phyloP scores from a whole-genome alignment of 2,888 invertebrate species.

The Tetanocera ferruginea region DNA sequence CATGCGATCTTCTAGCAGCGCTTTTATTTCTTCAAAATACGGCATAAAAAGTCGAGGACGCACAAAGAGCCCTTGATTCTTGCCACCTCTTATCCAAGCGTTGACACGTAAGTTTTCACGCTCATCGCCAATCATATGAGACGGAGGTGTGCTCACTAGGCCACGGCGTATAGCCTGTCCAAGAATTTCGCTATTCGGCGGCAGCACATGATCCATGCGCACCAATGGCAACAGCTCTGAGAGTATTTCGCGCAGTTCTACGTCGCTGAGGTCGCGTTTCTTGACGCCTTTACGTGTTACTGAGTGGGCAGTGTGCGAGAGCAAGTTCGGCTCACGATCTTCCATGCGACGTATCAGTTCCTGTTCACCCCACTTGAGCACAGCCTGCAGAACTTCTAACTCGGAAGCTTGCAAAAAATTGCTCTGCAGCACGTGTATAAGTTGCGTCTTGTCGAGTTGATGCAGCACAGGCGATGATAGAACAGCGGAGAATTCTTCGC shows the following conservation, averaged over 20 bases:
- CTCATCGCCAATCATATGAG: conserved; percentile 86
- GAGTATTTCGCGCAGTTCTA: conserved; percentile 86
- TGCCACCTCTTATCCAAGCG: conserved; percentile 85
- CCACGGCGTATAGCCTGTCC: conserved; percentile 79
- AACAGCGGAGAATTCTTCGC: conserved; percentile 90
- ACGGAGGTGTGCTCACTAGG: conserved; percentile 84
- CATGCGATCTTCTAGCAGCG: conserved; percentile 86
- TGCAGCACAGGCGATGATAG: conserved; percentile 81
- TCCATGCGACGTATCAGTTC: conserved; percentile 86
- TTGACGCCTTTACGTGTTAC: conserved; percentile 86
- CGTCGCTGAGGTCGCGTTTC: conserved; percentile 86
- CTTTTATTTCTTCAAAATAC: conserved; percentile 94
- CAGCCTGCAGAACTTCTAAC: conserved; percentile 87
- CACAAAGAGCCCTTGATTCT: conserved; percentile 80
- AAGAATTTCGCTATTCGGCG: conserved; percentile 84
- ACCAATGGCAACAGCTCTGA: conserved; percentile 87
- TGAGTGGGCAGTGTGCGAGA: conserved; percentile 93
- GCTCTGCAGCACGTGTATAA: conserved; percentile 82
- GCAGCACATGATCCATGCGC: conserved; percentile 90
- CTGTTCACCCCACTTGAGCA: conserved; percentile 91
- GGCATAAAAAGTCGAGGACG: conserved; percentile 94
- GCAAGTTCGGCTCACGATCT: conserved; percentile 89
- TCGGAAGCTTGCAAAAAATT: conserved; percentile 89
- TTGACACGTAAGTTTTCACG: conserved; percentile 76
- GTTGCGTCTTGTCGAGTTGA: conserved; percentile 81